Evolutionary conservation across 2,113 vertebrate genomes (phyloP).

Genomic region (Halcyon senegalensis): DNA sequence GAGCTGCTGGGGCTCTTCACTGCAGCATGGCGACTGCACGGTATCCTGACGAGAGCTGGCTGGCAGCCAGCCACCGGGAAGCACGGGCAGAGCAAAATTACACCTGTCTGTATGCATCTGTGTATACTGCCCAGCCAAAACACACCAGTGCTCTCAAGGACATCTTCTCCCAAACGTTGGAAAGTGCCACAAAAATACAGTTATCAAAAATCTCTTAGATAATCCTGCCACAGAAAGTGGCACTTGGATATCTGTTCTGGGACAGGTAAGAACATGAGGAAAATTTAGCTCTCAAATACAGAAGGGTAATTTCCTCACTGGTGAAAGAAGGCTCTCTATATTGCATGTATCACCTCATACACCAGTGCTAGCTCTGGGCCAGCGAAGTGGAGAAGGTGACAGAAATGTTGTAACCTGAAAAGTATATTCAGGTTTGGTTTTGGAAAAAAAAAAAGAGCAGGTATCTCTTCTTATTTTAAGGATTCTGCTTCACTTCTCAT

Average conservation of each 20-base stretch:
- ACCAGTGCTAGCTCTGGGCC: neutral
- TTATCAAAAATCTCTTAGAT: neutral
- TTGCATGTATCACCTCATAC: neutral
- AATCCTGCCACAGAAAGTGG: neutral
- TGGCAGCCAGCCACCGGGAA: neutral
- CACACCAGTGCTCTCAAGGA: neutral
- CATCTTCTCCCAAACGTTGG: neutral
- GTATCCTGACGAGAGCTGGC: neutral
- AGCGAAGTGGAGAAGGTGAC: neutral
- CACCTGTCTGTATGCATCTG: neutral
- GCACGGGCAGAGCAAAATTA: neutral
- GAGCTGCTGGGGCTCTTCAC: neutral
- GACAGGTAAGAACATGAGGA: neutral
- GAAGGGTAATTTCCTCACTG: neutral
- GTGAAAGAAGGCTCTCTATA: neutral
- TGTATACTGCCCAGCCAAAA: neutral
- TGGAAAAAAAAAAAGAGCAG: neutral
- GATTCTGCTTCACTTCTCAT: neutral
- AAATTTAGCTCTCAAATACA: neutral
- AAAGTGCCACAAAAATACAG: neutral
- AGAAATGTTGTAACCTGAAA: neutral
- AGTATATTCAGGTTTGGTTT: neutral
- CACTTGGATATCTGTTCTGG: neutral
- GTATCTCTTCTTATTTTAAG: neutral
- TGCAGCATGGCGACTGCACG: fast-evolving